Percentiles rank a stretch among this genome's conserved stretches.
Evolutionary conservation across 2,113 vertebrate species (phyloP).

Genomic region (Chrysemys picta): DNA sequence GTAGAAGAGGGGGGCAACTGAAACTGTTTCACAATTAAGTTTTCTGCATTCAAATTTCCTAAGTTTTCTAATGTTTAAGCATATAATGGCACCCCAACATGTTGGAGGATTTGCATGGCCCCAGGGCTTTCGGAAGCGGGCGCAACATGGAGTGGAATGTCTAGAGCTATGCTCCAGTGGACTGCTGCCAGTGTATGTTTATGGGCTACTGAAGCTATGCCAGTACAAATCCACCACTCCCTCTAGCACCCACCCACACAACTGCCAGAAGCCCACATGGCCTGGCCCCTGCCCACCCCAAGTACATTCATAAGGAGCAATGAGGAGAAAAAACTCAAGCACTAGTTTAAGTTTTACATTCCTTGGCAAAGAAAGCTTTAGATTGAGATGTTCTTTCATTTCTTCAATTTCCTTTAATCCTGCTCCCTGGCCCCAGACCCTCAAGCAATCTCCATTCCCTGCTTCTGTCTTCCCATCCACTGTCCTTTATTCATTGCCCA

Average conservation of each 20-base stretch:
- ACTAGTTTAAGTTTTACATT: background rate
- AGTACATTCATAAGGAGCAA: background rate
- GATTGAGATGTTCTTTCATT: no score
- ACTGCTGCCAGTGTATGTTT: rapidly evolving
- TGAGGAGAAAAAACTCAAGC: conserved; percentile 3
- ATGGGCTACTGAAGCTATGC: background rate
- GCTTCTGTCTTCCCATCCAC: background rate
- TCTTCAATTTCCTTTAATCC: no score
- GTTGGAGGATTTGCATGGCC: background rate
- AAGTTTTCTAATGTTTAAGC: background rate
- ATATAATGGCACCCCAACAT: no score
- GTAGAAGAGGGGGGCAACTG: no score
- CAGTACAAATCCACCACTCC: background rate
- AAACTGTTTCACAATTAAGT: background rate
- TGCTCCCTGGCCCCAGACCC: background rate
- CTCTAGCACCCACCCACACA: background rate
- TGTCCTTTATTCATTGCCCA: background rate
- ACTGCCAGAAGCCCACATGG: background rate
- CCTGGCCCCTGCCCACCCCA: background rate
- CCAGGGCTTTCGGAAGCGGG: background rate
- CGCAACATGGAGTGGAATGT: background rate
- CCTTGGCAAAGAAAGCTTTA: background rate
- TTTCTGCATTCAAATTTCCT: background rate
- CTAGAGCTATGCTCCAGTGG: background rate
- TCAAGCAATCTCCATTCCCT: background rate